Evolutionary conservation across 2,113 vertebrate genomes (phyloP), one percentile per base, ranked within the genome.

Genomic region (Tenebrosternarchus preto): DNA sequence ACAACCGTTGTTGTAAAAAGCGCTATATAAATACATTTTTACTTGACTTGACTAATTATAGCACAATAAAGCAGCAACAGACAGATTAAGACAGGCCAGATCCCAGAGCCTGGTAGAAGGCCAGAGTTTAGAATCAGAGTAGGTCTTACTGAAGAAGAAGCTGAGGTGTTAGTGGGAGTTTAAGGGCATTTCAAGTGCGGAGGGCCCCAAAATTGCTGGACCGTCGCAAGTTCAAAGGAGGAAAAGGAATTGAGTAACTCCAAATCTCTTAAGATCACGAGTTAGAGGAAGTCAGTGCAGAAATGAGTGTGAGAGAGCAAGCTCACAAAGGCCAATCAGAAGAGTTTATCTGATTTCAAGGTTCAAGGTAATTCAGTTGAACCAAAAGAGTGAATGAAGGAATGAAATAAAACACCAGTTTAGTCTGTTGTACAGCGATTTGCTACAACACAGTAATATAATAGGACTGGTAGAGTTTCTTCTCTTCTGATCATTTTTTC

Each of bases 1-100:
- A n/a, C n/a, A n/a, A n/a, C n/a, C n/a, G n/a, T n/a, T n/a, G n/a
- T n/a, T n/a, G n/a, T n/a, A n/a, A n/a, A n/a, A n/a, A n/a, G n/a
- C n/a, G n/a, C n/a, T n/a, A n/a, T n/a, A n/a, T n/a, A n/a, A n/a
- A n/a, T n/a, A n/a, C n/a, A n/a, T n/a, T n/a, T n/a, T n/a, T n/a
- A n/a, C n/a, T n/a, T n/a, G n/a, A n/a, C n/a, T n/a, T n/a, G n/a
- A n/a, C n/a, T n/a, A n/a, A n/a, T n/a, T n/a, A n/a, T n/a, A n/a
- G n/a, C n/a, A n/a, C n/a, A 68, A 39, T 4, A 68, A 33, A 39
- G 64, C 64, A n/a, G 12, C 36, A 68, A 68, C 31, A 68, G 64
- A 2, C 20, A 67, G 19, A 5, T 29, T 20, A 11, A 6, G 29
- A 9, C 29, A 33, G 1, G 1, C 1, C 19, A 19, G 29, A 17